A percentile compares a stretch with the other conserved stretches of the same genome.
These are phyloP conservation scores for Watsonalla binaria DNA, from an alignment of 2,888 invertebrate genomes.

Conservation along the genomic window DNA sequence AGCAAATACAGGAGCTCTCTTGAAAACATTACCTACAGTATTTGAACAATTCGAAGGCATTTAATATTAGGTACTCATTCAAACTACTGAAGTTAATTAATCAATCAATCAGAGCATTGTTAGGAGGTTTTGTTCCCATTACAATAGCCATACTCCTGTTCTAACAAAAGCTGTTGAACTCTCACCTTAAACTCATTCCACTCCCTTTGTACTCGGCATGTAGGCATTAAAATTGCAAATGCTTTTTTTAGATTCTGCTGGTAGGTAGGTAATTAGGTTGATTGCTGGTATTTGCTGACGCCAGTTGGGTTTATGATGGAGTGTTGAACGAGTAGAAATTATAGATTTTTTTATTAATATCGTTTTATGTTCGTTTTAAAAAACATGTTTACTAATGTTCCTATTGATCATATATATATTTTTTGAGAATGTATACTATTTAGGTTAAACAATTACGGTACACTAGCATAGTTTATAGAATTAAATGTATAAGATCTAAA, in stretches of 20 bases:
- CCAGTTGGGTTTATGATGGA: no score
- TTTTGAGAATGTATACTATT: no score
- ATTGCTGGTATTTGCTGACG: background rate
- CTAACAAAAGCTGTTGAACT: constrained; percentile 45
- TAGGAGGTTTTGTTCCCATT: constrained; percentile 47
- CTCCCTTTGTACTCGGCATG: constrained; percentile 30
- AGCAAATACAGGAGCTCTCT: background rate
- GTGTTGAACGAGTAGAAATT: no score
- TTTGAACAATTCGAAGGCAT: constrained; percentile 14
- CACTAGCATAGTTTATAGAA: no score
- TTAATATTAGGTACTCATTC: constrained; percentile 27
- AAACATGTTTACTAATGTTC: background rate
- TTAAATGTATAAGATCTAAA: no score
- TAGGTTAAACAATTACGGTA: no score
- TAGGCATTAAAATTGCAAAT: background rate
- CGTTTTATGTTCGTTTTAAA: no score
- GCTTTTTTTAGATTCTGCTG: background rate
- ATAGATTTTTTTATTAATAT: no score
- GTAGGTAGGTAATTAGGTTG: background rate
- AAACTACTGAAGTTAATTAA: constrained; percentile 43
- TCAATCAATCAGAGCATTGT: constrained; percentile 64
- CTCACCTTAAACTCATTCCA: constrained; percentile 41
- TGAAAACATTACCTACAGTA: background rate
- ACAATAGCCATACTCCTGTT: constrained; percentile 50
- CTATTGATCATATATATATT: no score